Base-by-base conservation (phyloP, 2,113 vertebrate species). In the Psophia crepitans region DNA sequence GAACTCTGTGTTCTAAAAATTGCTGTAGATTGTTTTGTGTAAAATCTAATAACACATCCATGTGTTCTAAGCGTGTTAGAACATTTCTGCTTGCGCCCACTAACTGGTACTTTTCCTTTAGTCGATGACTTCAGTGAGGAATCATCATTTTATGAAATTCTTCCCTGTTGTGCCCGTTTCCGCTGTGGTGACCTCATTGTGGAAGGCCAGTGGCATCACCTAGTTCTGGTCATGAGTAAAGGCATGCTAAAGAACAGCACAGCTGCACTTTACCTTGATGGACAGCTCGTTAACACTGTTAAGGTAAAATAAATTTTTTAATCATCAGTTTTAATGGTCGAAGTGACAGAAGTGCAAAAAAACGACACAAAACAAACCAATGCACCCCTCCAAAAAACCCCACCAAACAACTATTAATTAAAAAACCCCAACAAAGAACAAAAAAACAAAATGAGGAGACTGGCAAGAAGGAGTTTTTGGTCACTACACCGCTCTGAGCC, bases 171-270 rank as follows among this genome's bases (percentile, higher is more conserved):
- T 35, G 99, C 99, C 44, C 99, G 99, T 35, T 99, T 99, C 96
- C 99, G 99, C 92, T 99, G 99, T 6, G 98, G 99, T 43, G 99
- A 99, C 73, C 98, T 99, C 87, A 99, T 99, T 49, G 96, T 98
- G 12, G 99, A 99, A 98, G 99, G 99, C 54, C 99, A 99, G 97
- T 99, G 99, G 99, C 99, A 99, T 98, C 99, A 99, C 95, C 98
- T 99, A 68, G 98, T 99, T 96, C 96, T 99, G 95, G 99, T 99
- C 64, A 99, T 99, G 99, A 99, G 99, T 97, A 99, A 99, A 97
- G 99, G 99, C 97, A 99, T 99, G 99, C 96, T 99, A 53, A 99
- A 99, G 97, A 99, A 99, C 97, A 99, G 99, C 93, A 99, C 99
- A 43, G 99, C 99, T 48, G 97, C 99, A 0, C 99, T 99, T 5